Conservation (phyloP, 2,888 invertebrate species). For the Dysmachus trigonus region DNA sequence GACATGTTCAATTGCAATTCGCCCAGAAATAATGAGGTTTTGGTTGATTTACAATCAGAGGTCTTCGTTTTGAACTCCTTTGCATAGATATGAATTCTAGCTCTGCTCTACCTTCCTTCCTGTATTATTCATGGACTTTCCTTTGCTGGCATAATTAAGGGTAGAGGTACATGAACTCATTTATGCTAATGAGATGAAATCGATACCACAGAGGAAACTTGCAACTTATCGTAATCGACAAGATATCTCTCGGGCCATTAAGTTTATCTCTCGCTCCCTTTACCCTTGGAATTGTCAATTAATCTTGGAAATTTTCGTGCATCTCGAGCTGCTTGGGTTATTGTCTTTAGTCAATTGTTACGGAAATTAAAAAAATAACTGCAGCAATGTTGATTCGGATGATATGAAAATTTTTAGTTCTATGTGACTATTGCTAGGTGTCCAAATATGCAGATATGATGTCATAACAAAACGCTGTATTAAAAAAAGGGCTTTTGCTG, state of each 20-base stretch:
- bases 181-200: slow-evolving; percentile 37
- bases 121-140: slow-evolving; percentile 10
- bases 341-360: background rate
- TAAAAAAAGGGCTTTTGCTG: no score
- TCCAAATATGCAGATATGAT: no score
- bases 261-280: background rate
- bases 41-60: slow-evolving; percentile 1
- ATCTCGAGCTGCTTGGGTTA: background rate
- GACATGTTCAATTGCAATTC: background rate
- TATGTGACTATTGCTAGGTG: no score
- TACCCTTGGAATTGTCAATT: background rate
- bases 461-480: no score
- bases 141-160: slow-evolving; percentile 9
- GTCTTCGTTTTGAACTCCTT: background rate
- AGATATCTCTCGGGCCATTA: slow-evolving; percentile 18
- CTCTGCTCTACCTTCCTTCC: background rate
- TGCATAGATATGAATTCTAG: slow-evolving; percentile 2
- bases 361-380: background rate
- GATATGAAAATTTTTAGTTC: no score
- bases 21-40: background rate
- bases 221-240: slow-evolving; percentile 4
- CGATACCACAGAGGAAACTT: background rate
- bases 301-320: background rate
- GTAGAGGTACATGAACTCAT: slow-evolving; percentile 8
- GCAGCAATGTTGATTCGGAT: background rate